Evolutionary conservation across 2,888 invertebrate species (phyloP).

Genomic region (Leptodirus hochenwartii): DNA sequence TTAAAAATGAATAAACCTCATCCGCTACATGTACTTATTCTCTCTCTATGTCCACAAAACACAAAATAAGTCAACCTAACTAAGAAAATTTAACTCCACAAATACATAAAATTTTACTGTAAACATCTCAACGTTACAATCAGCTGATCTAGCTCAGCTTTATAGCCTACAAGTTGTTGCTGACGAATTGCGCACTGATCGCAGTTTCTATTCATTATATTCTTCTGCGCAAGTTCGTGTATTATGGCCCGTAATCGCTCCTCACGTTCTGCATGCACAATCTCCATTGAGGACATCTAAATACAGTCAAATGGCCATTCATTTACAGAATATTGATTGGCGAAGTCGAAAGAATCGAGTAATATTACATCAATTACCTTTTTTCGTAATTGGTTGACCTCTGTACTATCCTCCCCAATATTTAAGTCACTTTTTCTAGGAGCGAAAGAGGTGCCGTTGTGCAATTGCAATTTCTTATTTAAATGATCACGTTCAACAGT

Average conservation of each 20-base stretch:
- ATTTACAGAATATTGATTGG: too few species aligned
- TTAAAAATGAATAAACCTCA: too few species aligned
- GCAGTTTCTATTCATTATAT: constrained; percentile 22
- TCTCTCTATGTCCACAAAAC: too few species aligned
- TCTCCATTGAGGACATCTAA: constrained; percentile 27
- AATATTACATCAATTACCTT: constrained; percentile 7
- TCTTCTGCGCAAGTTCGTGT: constrained; percentile 27
- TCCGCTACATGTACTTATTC: too few species aligned
- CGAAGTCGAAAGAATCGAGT: too few species aligned
- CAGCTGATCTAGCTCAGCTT: constrained; percentile 27
- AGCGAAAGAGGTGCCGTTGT: neutral
- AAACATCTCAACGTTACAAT: constrained; percentile 25
- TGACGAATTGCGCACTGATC: constrained; percentile 26
- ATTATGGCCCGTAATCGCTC: constrained; percentile 28
- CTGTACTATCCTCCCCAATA: constrained; percentile 9
- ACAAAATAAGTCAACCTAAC: too few species aligned
- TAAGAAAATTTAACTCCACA: too few species aligned
- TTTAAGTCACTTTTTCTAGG: too few species aligned
- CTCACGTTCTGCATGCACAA: constrained; percentile 30
- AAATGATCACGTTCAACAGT: constrained; percentile 36
- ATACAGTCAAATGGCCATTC: too few species aligned
- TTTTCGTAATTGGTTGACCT: constrained; percentile 8
- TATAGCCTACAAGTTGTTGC: constrained; percentile 25
- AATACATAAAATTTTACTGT: constrained; percentile 15
- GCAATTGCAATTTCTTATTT: constrained; percentile 23